Conservation (phyloP, 2,113 vertebrate genomes). For the Archilochus colubris region DNA sequence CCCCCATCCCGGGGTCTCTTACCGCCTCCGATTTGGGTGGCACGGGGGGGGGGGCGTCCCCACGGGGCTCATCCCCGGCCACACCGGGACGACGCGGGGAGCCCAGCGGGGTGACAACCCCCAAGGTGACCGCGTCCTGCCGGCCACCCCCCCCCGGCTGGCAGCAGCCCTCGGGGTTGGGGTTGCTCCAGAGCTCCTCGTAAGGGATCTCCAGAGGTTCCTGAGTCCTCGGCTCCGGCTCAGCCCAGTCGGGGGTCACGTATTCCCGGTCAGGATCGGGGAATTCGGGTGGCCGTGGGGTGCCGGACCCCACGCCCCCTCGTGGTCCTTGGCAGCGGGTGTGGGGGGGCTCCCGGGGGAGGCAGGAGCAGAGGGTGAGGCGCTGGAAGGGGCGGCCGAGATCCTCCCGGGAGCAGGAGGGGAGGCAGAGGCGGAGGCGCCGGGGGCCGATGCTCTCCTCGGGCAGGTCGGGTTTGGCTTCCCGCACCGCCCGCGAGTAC, state of each 20-base stretch:
- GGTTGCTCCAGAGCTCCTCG: slow-evolving; percentile 95
- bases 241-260: slow-evolving; percentile 89
- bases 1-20: slow-evolving; percentile 64
- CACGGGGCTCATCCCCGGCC: slow-evolving; percentile 65
- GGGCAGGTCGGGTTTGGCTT: slow-evolving; percentile 86
- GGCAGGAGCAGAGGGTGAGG: slow-evolving; percentile 82
- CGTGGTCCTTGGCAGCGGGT: slow-evolving; percentile 16
- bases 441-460: slow-evolving; percentile 91
- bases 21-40: slow-evolving; percentile 99
- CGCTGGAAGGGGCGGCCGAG: slow-evolving; percentile 79
- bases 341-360: slow-evolving; percentile 40
- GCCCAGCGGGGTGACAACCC: slow-evolving; percentile 65
- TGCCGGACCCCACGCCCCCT: neutral
- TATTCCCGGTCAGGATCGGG: slow-evolving; percentile 88
- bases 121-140: slow-evolving; percentile 86
- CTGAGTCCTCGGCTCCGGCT: slow-evolving; percentile 79
- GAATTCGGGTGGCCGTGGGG: slow-evolving; percentile 38
- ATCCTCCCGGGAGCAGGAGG: slow-evolving; percentile 75
- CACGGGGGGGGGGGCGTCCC: slow-evolving; percentile 86
- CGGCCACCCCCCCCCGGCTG: slow-evolving; percentile 61
- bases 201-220: slow-evolving; percentile 90
- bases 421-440: slow-evolving; percentile 84
- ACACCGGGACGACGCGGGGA: slow-evolving; percentile 41
- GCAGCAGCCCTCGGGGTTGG: slow-evolving; percentile 62
- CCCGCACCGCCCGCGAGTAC: slow-evolving; percentile 92